A percentile compares a stretch with the other conserved stretches of the same genome.
These are phyloP conservation scores for Drosophila watanabei DNA, from an alignment of 1,140 invertebrate species.

Conservation along the genomic window DNA sequence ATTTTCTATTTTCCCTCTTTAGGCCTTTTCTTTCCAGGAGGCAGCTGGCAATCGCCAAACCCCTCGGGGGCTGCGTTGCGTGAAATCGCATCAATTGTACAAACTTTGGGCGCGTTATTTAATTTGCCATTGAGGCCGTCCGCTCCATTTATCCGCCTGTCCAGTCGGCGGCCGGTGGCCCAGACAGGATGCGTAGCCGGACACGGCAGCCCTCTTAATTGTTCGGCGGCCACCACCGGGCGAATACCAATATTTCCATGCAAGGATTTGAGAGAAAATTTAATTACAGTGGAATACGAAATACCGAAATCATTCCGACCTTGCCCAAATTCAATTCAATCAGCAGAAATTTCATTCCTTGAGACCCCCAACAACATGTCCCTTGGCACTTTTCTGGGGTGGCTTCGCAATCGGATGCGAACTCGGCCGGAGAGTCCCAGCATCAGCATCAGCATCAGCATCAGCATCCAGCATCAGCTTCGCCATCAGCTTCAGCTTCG, in stretches of 20 bases:
- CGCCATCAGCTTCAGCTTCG: constrained; percentile 2
- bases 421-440: neutral
- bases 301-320: constrained; percentile 70
- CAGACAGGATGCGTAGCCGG: constrained; percentile 23
- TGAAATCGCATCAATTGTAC: constrained; percentile 83
- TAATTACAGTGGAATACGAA: constrained; percentile 55
- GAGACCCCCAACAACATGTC: constrained; percentile 23
- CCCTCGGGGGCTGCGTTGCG: constrained; percentile 65
- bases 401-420: constrained; percentile 23
- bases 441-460: neutral
- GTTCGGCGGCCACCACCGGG: constrained; percentile 26
- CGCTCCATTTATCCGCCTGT: constrained; percentile 76
- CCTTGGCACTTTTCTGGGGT: constrained; percentile 35
- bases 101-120: constrained; percentile 83
- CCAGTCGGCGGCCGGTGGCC: constrained; percentile 27
- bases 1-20: constrained; percentile 41
- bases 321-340: constrained; percentile 75
- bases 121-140: constrained; percentile 81
- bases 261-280: constrained; percentile 61
- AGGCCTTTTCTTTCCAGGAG: constrained; percentile 25
- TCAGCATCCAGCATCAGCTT: constrained; percentile 8
- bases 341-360: constrained; percentile 55
- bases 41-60: constrained; percentile 36
- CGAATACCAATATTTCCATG: constrained; percentile 31
- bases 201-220: constrained; percentile 35